Evolutionary conservation across 2,797 vertebrate genomes (phyloP), one percentile per base, ranked within the genome.

Genomic region (Crenuchus spilurus): DNA sequence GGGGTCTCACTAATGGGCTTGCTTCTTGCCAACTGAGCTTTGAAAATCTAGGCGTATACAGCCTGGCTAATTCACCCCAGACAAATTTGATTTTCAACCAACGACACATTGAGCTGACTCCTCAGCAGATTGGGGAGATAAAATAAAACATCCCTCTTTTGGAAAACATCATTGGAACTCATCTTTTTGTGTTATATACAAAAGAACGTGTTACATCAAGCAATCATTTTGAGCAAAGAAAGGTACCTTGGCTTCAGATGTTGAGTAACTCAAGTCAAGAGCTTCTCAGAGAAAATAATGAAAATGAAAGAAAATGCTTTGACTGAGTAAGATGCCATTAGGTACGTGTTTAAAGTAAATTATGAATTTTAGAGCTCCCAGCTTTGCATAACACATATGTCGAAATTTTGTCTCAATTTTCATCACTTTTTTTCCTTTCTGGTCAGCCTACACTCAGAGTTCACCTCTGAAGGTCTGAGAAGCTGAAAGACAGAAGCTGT

Each of bases 381-480:
- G 3, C 3, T 30, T 63, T 44, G 2, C 14, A 30, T 2, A 44
- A 26, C 26, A 62, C 24, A 13, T 13, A 57, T 16, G 14, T 57
- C 46, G 4, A n/a, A 62, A 28, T 14, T 9, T 24, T 9, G 8
- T 33, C 49, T n/a, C 18, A 14, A 4, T 30, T 28, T 49, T 22
- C 16, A 6, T 24, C 20, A 4, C 20, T 67, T n/a, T 20, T 18
- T 4, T 44, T 22, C 24, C 7, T 44, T 30, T 33, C 14, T 46
- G 13, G 52, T 11, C 54, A 33, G 31, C 28, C 66, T 52, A 41
- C 28, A 48, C 55, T 20, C 28, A 46, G 30, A 55, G 58, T 63
- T 54, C 71, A 65, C 16, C 26, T 54, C 49, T 57, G 44, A 46
- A 55, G 41, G 62, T 65, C 18, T 57, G 39, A 73, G 35, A 63